phyloP scores from a whole-genome alignment of 2,888 invertebrate genomes.

The Polyommatus iphigenia region DNA sequence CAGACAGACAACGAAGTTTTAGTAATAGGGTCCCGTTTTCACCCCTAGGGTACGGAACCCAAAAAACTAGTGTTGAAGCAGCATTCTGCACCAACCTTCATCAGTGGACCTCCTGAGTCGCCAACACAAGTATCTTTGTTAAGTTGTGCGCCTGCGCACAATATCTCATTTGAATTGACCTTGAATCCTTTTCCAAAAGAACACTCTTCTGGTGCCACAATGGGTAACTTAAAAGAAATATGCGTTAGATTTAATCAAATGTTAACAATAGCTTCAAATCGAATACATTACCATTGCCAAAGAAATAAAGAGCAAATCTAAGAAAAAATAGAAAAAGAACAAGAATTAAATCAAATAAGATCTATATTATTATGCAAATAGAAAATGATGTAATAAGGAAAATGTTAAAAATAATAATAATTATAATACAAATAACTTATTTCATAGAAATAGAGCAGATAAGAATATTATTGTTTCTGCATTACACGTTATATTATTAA shows the following conservation, averaged over 20 bases:
- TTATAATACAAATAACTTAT: not conserved
- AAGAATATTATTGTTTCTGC: not conserved
- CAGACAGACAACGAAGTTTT: too few relatives aligned
- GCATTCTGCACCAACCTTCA: conserved; percentile 56
- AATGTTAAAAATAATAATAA: not conserved
- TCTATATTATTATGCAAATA: not conserved
- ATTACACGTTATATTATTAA: not conserved
- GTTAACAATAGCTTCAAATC: not conserved
- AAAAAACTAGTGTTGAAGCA: not conserved
- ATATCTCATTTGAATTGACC: conserved; percentile 58
- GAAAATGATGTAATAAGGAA: not conserved
- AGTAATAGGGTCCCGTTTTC: too few relatives aligned
- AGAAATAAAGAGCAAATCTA: conserved; percentile 6
- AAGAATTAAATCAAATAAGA: not conserved
- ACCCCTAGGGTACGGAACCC: not conserved
- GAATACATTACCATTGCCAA: not conserved
- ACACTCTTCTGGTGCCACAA: conserved; percentile 54
- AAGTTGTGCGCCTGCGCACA: conserved; percentile 77
- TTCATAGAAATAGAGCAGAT: not conserved
- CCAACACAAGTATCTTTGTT: conserved; percentile 82
- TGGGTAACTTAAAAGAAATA: conserved; percentile 51
- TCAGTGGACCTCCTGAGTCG: conserved; percentile 82
- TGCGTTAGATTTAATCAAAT: not conserved
- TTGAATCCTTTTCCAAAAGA: conserved; percentile 57
- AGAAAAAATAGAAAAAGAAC: not conserved